Evolutionary conservation across 2,888 invertebrate genomes (phyloP), one percentile per base, ranked within the genome.

Genomic region (Drosophila affinis): DNA sequence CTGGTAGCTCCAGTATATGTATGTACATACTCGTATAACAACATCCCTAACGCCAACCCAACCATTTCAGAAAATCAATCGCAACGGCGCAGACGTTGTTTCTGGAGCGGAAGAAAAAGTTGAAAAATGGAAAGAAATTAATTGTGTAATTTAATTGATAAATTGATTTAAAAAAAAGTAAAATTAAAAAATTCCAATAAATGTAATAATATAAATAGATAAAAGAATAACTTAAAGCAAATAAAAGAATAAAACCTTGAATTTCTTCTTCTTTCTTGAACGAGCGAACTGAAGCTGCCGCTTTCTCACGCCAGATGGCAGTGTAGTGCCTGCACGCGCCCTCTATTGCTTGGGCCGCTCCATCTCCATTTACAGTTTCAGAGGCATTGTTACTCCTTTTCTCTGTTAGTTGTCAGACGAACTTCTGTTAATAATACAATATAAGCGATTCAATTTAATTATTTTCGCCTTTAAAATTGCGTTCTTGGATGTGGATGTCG

Each of bases 61-160:
- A 83, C 83, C 83, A 88, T 88, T 86, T 21, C 21, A 21, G 3
- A 21, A 21, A 21, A 21, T 3, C 21, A 21, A 21, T 21, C 76
- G 72, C 77, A 79, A 78, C 80, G 76, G 87, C 81, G 83, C 90
- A 89, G 90, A 90, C 91, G 83, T 88, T 79, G 76, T 54, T 32
- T 27, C 14, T 49, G 45, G 44, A 49, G 32, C 27, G 53, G 45
- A 53, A 45, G 4, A 12, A n/a, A 14, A 17, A 10, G 6, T 52
- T 12, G 14, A 0, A 17, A 17, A 21, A 17, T 2, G 7, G 1
- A 1, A 29, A 24, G 32, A 18, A 27, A 18, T 18, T 12, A n/a
- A 49, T 4, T 49, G n/a, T 49, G 24, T n/a, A 9, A 29, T 27
- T 7, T 2, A 29, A 29, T 9, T 29, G 29, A 7, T 29, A n/a